A percentile compares a stretch with the other conserved stretches of the same genome.
These are phyloP conservation scores for Ptychobarbus kaznakovi DNA, from an alignment of 2,797 vertebrate species.

Conservation along the genomic window DNA sequence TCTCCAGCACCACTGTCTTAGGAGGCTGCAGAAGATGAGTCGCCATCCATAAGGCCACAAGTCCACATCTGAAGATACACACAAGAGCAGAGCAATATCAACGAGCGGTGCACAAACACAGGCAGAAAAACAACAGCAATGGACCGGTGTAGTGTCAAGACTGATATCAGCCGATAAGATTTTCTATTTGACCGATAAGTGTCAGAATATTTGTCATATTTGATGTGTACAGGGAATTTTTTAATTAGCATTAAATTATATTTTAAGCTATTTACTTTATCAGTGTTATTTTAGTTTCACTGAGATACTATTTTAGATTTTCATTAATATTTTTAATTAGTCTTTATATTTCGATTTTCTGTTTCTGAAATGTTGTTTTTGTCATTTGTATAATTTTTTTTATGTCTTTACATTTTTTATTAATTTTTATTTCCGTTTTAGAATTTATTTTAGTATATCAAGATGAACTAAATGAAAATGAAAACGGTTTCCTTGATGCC, in stretches of 20 bases:
- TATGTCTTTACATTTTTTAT: too few species aligned
- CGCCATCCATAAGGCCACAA: conserved; percentile 93
- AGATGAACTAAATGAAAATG: too few species aligned
- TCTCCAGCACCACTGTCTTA: conserved; percentile 72
- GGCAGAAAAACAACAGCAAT: neutral
- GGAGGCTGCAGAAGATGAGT: conserved; percentile 72
- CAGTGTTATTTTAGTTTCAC: neutral
- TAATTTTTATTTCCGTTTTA: too few species aligned
- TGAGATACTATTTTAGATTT: neutral
- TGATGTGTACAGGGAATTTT: neutral
- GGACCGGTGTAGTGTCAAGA: neutral
- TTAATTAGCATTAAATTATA: neutral
- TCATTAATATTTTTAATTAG: neutral
- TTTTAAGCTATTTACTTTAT: neutral
- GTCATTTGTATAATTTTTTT: neutral
- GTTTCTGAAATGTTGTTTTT: neutral
- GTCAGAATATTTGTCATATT: neutral
- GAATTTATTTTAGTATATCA: neutral
- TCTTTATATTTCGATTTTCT: too few species aligned
- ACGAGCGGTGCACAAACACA: neutral
- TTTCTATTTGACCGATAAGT: neutral
- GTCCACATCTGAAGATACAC: conserved; percentile 80
- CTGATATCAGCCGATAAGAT: neutral
- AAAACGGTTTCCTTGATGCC: too few species aligned
- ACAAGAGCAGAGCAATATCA: neutral